phyloP scores from a whole-genome alignment of 2,797 vertebrate genomes.

The Halcyon badia region DNA sequence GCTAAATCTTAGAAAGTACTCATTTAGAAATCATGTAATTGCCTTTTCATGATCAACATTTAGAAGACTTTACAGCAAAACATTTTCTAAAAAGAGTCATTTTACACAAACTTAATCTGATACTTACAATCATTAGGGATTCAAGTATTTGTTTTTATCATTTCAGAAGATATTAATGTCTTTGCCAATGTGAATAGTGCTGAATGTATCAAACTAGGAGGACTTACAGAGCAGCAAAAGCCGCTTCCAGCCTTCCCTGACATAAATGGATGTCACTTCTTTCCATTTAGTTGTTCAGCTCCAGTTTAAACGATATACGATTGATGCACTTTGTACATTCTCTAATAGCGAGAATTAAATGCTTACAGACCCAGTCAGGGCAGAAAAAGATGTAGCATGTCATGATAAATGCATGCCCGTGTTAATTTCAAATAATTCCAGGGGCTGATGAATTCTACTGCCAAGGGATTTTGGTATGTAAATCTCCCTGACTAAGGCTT shows the following conservation, averaged over 20 bases:
- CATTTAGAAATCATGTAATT: neutral
- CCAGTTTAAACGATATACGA: neutral
- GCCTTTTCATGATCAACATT: neutral
- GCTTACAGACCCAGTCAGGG: neutral
- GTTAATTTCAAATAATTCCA: slow-evolving; percentile 73
- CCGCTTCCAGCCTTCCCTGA: neutral
- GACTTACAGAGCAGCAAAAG: neutral
- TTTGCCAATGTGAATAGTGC: neutral
- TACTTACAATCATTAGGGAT: neutral
- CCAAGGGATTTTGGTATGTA: slow-evolving; percentile 71
- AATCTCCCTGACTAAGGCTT: slow-evolving; percentile 67
- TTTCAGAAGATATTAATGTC: neutral
- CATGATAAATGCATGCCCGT: slow-evolving; percentile 56
- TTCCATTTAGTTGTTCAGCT: neutral
- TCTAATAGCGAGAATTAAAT: slow-evolving; percentile 47
- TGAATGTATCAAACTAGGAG: neutral
- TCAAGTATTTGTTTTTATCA: neutral
- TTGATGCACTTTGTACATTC: neutral
- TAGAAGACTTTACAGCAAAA: neutral
- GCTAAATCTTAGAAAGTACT: neutral
- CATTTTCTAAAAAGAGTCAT: neutral
- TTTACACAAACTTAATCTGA: neutral
- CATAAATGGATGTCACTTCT: neutral
- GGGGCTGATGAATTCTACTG: slow-evolving; percentile 64
- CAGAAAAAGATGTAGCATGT: slow-evolving; percentile 30